phyloP scores from a whole-genome alignment of 2,797 vertebrate species.

The Scleropages formosus region DNA sequence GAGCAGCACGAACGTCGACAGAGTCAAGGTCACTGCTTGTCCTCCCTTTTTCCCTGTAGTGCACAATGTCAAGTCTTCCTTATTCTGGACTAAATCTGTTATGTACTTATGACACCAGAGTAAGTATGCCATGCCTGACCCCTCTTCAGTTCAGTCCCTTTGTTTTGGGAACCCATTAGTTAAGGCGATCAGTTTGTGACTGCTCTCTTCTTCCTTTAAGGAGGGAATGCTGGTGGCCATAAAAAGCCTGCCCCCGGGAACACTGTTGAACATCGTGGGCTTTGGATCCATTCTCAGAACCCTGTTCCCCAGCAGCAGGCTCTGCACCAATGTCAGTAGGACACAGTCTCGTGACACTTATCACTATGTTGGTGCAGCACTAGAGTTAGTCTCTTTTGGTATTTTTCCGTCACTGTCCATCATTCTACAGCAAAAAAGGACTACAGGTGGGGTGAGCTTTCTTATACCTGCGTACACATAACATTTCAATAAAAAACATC shows the following conservation, averaged over 20 bases:
- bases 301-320: slow-evolving; percentile 81
- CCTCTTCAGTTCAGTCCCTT: too few relatives aligned
- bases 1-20: slow-evolving; percentile 65
- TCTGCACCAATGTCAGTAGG: slow-evolving; percentile 82
- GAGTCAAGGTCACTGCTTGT: slow-evolving; percentile 71
- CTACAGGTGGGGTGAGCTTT: neutral
- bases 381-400: too few relatives aligned
- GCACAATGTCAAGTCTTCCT: too few relatives aligned
- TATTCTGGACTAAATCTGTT: too few relatives aligned
- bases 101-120: neutral
- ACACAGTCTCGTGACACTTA: neutral
- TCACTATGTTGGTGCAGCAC: neutral
- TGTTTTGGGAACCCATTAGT: neutral
- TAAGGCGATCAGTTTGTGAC: neutral
- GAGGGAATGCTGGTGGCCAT: slow-evolving; percentile 86
- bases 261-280: slow-evolving; percentile 80
- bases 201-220: slow-evolving; percentile 58
- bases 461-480: neutral
- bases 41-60: neutral
- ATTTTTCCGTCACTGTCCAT: too few relatives aligned
- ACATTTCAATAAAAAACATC: neutral
- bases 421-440: neutral
- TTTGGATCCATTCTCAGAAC: slow-evolving; percentile 75
- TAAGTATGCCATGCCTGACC: neutral
- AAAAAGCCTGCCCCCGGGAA: slow-evolving; percentile 86